A percentile compares a stretch with the other conserved stretches of the same genome.
Conservation (phyloP, 2,113 vertebrate genomes). For the Dicaeum eximium region DNA sequence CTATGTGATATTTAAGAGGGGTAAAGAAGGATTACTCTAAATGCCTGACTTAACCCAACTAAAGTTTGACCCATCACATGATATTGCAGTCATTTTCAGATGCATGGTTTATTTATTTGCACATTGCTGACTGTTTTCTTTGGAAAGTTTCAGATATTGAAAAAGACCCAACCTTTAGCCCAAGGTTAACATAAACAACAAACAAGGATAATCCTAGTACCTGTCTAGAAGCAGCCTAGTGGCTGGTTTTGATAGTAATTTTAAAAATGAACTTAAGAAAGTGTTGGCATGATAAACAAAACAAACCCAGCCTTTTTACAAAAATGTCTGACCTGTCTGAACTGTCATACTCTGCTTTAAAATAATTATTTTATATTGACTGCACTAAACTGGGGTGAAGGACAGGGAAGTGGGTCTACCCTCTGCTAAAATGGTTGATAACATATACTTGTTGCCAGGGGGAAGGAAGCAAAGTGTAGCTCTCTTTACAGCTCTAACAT, state of each 20-base stretch:
- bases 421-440: background rate
- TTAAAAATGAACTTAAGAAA: background rate
- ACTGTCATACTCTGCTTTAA: fast-evolving
- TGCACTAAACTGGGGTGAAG: background rate
- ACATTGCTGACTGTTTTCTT: constrained; percentile 48
- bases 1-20: background rate
- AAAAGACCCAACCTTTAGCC: constrained; percentile 16
- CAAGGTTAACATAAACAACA: constrained; percentile 45
- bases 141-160: constrained; percentile 53
- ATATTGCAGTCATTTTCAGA: constrained; percentile 3
- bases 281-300: background rate
- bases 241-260: background rate
- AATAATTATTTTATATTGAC: background rate
- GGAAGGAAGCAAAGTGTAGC: background rate
- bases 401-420: background rate
- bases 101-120: constrained; percentile 60
- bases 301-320: background rate
- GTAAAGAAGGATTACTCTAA: background rate
- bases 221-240: background rate
- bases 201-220: constrained; percentile 4
- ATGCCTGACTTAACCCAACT: constrained; percentile 4
- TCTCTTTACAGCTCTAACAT: background rate
- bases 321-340: too few relatives aligned
- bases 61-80: background rate
- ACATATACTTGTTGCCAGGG: background rate